Evolutionary conservation across 2,113 vertebrate species (phyloP), one percentile per base, ranked within the genome.

Genomic region (Larimichthys crocea): DNA sequence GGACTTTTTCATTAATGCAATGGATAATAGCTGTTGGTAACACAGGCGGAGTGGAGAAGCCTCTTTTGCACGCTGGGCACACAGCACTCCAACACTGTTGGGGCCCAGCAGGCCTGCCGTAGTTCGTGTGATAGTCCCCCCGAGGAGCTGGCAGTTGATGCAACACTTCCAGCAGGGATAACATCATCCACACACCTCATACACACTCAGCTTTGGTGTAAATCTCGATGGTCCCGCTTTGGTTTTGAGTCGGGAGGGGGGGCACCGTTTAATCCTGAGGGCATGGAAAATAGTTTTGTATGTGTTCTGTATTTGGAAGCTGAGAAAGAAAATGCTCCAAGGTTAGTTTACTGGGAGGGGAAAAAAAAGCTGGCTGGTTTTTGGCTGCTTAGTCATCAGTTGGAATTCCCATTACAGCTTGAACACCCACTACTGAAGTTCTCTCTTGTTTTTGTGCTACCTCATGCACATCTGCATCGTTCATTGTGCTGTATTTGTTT

Each of bases 21-120:
- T 29, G 75, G 77, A 83, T 83, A 86, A 84, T 86, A 83, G 88
- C 80, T 83, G 88, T 69, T 75, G 80, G 88, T 64, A 75, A 42
- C 68, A 67, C 74, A 40, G 59, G 78, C 12, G 0, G 74, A 83
- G 86, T 59, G 61, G 70, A 67, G 74, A 31, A 42, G 80, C 49
- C 79, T 88, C 52, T 84, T 88, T 88, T 74, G 59, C 89, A 91
- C 61, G 86, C 90, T 77, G 91, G 75, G 87, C 87, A 87, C 88
- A 85, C 85, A 71, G 63, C 76, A 49, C 84, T 79, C 78, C 66
- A 35, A 80, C 87, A 52, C 85, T 80, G 86, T 61, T 77, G 76
- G 84, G 79, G 85, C 88, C 83, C 89, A 86, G 91, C 86, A 72
- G 81, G 88, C 85, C 40, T 31, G 79, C 79, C 77, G 55, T 76